phyloP scores from a whole-genome alignment of 2,888 invertebrate genomes.

The Clanis bilineata region DNA sequence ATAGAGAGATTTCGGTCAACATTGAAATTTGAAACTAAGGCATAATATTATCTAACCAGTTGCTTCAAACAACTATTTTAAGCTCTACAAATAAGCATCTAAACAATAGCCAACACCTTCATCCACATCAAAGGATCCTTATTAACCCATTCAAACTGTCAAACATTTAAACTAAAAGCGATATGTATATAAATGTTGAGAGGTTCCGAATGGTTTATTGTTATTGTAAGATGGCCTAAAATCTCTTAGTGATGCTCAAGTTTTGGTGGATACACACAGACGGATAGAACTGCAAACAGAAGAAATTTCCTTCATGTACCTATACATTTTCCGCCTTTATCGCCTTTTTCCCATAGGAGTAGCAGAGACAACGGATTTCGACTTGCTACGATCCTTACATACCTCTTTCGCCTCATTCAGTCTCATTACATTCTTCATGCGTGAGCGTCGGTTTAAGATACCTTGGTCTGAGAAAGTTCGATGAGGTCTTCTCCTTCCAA shows the following conservation, averaged over 20 bases:
- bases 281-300: background rate
- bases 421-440: no score
- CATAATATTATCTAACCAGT: no score
- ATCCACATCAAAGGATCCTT: constrained; percentile 46
- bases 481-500: no score
- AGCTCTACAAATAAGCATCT: background rate
- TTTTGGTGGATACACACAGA: constrained; percentile 48
- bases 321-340: no score
- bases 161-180: constrained; percentile 61
- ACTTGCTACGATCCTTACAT: no score
- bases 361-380: no score
- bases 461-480: no score
- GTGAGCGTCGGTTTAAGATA: no score
- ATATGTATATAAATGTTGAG: constrained; percentile 71
- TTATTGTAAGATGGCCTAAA: constrained; percentile 71
- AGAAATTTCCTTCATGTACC: background rate
- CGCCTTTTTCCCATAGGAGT: no score
- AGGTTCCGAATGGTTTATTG: constrained; percentile 68
- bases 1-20: no score
- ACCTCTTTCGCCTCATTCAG: no score
- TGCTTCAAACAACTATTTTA: background rate
- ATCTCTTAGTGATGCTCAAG: constrained; percentile 61
- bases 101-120: constrained; percentile 20
- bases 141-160: constrained; percentile 67
- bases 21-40: no score